Base-by-base conservation (phyloP, 2,797 vertebrate genomes). In the Spheniscus humboldti region DNA sequence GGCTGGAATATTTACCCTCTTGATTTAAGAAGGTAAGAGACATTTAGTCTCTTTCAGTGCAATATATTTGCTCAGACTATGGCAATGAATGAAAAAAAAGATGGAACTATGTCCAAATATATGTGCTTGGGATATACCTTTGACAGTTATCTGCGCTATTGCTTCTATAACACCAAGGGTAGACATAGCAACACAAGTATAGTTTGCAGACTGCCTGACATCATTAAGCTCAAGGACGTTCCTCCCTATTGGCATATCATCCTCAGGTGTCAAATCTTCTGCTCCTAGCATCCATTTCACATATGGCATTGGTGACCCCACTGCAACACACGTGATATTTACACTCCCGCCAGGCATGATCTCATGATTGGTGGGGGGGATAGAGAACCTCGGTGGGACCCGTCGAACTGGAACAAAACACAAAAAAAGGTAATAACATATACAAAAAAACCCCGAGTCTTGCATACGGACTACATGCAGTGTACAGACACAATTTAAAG, bases 261-360 rank as follows among this genome's bases (percentile, higher is more conserved):
- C 99, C 95, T 99, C 99, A 23, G 99, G 99, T 55, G 99, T 99
- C 92, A 99, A 98, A 97, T 99, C 99, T 97, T 99, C 99, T 7
- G 99, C 99, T 47, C 99, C 99, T 88, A 99, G 98, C 99, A 99
- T 99, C 99, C 99, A 99, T 96, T 99, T 99, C 94, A 99, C 99
- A 84, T 99, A 99, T 52, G 99, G 99, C 99, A 99, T 99, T 84
- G 99, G 99, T 71, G 99, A 99, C 68, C 99, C 99, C 97, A 99
- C 99, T 9, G 99, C 99, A 97, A 99, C 99, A 86, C 99, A 99
- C 30, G 99, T 99, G 98, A 99, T 99, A 98, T 99, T 99, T 85
- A 99, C 99, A 76, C 99, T 99, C 96, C 99, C 99, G 43, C 99
- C 99, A 66, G 99, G 99, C 99, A 99, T 99, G 96, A 99, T 99